A percentile compares a stretch with the other conserved stretches of the same genome.
phyloP scores from a whole-genome alignment of 2,797 vertebrate species.

The Rachycentron canadum region DNA sequence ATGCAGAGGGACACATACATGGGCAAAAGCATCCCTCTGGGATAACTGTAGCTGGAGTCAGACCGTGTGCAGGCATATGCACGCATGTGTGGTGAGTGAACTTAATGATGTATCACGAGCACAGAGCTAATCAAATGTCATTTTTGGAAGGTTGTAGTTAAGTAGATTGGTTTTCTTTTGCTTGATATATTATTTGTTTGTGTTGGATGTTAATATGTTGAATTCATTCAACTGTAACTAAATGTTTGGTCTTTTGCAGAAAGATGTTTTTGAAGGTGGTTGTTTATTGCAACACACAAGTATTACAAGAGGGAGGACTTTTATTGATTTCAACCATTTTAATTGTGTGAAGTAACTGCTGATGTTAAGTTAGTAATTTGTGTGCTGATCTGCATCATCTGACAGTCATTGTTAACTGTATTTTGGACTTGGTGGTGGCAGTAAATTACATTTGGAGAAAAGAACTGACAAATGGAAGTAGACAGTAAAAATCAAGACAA shows the following conservation, averaged over 20 bases:
- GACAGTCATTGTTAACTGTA: background rate
- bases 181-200: constrained; percentile 4
- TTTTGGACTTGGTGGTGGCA: constrained; percentile 15
- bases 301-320: background rate
- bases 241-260: constrained; percentile 19
- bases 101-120: constrained; percentile 19
- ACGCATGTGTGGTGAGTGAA: constrained; percentile 71
- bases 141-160: constrained; percentile 8
- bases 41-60: constrained; percentile 58
- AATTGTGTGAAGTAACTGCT: constrained; percentile 17
- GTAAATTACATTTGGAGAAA: constrained; percentile 28
- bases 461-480: background rate
- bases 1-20: constrained; percentile 54
- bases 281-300: constrained; percentile 18
- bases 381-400: constrained; percentile 33
- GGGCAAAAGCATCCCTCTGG: constrained; percentile 58
- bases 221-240: constrained; percentile 11
- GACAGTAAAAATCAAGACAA: constrained; percentile 20
- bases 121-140: constrained; percentile 6
- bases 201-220: constrained; percentile 26
- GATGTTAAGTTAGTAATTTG: constrained; percentile 5
- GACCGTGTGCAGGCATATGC: constrained; percentile 54
- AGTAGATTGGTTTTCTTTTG: constrained; percentile 14
- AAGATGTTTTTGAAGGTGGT: constrained; percentile 17
- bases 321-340: constrained; percentile 1